Conservation (phyloP, 92 coral and sea anemone genomes). For the Pocillopora meandrina region DNA sequence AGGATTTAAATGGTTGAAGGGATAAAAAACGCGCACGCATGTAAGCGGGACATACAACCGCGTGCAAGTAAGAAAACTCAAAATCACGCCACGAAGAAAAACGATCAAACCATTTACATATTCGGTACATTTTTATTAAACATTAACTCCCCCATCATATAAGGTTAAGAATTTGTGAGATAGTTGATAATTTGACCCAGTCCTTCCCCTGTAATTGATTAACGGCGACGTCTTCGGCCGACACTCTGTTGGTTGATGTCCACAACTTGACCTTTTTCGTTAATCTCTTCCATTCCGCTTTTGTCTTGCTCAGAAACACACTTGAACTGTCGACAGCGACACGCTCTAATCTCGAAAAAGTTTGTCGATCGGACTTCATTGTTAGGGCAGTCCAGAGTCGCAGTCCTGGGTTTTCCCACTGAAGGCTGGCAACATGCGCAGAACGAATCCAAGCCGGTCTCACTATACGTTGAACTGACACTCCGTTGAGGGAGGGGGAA, state of each 20-base stretch:
- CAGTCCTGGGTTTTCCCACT: background rate
- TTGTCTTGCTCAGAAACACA: slow-evolving; percentile 54
- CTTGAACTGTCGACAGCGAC: slow-evolving; percentile 53
- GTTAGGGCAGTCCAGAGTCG: slow-evolving; percentile 39
- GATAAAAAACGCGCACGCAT: no score
- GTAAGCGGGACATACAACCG: no score
- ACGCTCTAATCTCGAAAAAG: slow-evolving; percentile 58
- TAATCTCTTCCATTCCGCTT: slow-evolving; percentile 36
- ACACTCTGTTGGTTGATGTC: slow-evolving; percentile 35
- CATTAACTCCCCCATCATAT: no score
- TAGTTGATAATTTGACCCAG: background rate
- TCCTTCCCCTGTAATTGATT: background rate
- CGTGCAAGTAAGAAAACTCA: no score
- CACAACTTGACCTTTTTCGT: slow-evolving; percentile 37
- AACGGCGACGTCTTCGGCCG: slow-evolving; percentile 48
- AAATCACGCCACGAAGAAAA: no score
- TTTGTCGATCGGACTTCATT: slow-evolving; percentile 36
- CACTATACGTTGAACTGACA: slow-evolving; percentile 46
- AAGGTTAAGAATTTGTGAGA: no score
- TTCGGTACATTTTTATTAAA: no score
- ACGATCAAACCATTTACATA: no score
- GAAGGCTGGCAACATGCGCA: slow-evolving; percentile 68
- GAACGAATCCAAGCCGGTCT: slow-evolving; percentile 29
- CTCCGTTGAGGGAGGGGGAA: no score
- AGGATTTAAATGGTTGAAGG: no score